Conservation (phyloP, 1,140 invertebrate genomes). For the Penaeus vannamei region DNA sequence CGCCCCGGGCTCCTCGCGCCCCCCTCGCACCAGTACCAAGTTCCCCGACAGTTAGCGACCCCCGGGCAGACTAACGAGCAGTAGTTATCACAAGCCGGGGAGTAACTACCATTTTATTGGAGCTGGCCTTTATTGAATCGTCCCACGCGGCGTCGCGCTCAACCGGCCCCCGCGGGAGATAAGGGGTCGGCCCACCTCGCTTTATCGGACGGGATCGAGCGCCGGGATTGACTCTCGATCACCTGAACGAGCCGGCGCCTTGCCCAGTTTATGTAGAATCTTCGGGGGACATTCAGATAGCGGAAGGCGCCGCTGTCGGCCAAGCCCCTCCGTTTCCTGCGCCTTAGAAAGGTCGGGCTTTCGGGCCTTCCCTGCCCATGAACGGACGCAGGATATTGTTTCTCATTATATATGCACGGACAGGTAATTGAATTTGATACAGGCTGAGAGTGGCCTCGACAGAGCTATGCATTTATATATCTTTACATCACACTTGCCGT, state of each 20-base stretch:
- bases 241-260: too few species aligned
- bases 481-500: too few species aligned
- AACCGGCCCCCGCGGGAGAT: neutral
- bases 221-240: too few species aligned
- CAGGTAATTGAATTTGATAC: conserved; percentile 33
- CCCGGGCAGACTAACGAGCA: conserved; percentile 10
- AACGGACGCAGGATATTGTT: conserved; percentile 4
- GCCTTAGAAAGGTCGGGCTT: too few species aligned
- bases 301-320: too few species aligned
- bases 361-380: neutral
- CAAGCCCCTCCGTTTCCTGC: too few species aligned
- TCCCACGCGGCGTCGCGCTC: neutral
- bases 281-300: too few species aligned
- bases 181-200: too few species aligned
- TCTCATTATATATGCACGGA: conserved; percentile 1
- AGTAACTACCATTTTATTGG: conserved; percentile 19
- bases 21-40: neutral
- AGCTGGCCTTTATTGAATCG: conserved; percentile 18
- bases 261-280: too few species aligned
- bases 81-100: neutral
- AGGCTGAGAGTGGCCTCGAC: neutral
- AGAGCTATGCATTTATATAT: neutral
- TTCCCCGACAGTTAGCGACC: neutral
- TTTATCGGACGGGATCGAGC: too few species aligned
- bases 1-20: neutral